These are phyloP conservation scores for Hypena proboscidalis DNA, from an alignment of 2,888 invertebrate species.

Conservation along the genomic window DNA sequence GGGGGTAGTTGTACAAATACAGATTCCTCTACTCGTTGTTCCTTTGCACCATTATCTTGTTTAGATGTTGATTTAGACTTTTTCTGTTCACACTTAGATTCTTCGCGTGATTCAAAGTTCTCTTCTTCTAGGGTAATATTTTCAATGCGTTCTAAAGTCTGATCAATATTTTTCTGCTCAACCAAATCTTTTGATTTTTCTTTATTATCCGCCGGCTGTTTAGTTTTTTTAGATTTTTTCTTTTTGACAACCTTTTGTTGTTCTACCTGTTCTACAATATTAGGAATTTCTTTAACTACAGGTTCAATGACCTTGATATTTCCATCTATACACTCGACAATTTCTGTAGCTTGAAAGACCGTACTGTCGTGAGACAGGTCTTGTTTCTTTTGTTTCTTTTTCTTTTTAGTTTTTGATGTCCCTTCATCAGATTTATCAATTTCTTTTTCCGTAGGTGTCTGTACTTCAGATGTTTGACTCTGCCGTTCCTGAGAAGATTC, in stretches of 20 bases:
- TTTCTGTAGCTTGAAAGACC: constrained; percentile 40
- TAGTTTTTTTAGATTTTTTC: constrained; percentile 37
- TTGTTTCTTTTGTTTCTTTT: constrained; percentile 58
- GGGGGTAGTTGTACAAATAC: constrained; percentile 4
- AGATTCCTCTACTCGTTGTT: constrained; percentile 15
- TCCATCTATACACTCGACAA: constrained; percentile 29
- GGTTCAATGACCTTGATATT: constrained; percentile 42
- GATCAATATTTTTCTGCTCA: constrained; percentile 12
- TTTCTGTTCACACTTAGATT: constrained; percentile 41
- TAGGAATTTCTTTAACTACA: constrained; percentile 39
- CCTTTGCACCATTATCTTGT: constrained; percentile 7
- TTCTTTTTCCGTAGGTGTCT: background rate
- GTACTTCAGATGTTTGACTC: constrained; percentile 1
- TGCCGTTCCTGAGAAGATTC: constrained; percentile 12
- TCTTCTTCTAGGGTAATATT: constrained; percentile 2
- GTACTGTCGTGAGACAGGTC: constrained; percentile 42
- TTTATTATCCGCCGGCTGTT: constrained; percentile 19
- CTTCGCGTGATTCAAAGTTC: constrained; percentile 13
- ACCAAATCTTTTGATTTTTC: constrained; percentile 6
- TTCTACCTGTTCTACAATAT: constrained; percentile 47
- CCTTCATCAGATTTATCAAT: constrained; percentile 16
- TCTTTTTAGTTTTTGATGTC: constrained; percentile 52
- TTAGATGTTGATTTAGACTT: constrained; percentile 47
- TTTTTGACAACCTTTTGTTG: constrained; percentile 42
- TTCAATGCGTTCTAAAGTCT: constrained; percentile 5